phyloP scores from a whole-genome alignment of 1,140 invertebrate species.

The Cyphomyrmex costatus region DNA sequence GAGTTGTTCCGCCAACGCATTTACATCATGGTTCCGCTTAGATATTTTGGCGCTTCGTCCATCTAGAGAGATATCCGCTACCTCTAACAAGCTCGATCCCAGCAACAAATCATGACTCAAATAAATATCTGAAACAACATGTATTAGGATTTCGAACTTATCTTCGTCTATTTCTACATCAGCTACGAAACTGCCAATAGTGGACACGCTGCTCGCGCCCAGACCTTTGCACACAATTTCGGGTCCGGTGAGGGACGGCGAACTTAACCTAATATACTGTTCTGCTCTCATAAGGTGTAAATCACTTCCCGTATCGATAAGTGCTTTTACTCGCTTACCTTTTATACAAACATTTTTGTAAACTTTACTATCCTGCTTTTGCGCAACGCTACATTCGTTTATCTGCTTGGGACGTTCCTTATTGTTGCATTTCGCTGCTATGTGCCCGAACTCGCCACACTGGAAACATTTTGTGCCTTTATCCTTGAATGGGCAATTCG shows the following conservation, averaged over 20 bases:
- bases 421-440: background rate
- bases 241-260: background rate
- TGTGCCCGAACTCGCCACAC: background rate
- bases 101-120: conserved; percentile 2
- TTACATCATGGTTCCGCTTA: no score
- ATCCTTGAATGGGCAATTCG: background rate
- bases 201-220: background rate
- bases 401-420: background rate
- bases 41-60: no score
- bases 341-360: background rate
- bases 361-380: background rate
- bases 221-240: background rate
- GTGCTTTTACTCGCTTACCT: background rate
- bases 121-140: background rate
- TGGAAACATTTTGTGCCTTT: background rate
- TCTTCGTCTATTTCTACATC: background rate
- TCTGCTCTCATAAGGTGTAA: background rate
- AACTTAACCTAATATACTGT: background rate
- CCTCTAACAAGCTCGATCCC: background rate
- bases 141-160: background rate
- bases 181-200: background rate
- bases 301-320: conserved; percentile 12
- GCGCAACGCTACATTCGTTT: background rate
- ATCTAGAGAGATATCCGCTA: no score
- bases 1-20: no score